These are phyloP conservation scores for Bolinopsis microptera DNA, from an alignment of 37 sponge, comb jelly and placozoan genomes.

Conservation along the genomic window DNA sequence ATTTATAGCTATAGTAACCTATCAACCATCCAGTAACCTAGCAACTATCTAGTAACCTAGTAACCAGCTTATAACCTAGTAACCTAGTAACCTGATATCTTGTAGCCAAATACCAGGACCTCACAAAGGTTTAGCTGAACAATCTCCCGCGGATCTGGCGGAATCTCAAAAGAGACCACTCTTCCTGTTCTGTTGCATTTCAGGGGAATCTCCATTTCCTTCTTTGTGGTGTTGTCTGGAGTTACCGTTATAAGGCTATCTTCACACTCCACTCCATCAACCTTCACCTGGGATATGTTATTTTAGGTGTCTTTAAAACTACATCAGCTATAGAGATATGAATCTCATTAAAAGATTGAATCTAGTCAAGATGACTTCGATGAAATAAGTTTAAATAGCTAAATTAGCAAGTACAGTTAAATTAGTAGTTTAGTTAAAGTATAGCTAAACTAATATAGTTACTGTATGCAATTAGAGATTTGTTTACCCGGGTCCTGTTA, in stretches of 20 bases:
- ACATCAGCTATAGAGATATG: no score
- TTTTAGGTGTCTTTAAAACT: neutral
- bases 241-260: neutral
- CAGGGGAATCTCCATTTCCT: neutral
- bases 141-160: neutral
- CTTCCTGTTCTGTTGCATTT: neutral
- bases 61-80: no score
- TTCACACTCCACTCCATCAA: neutral
- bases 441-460: no score
- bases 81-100: neutral
- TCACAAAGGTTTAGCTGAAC: neutral
- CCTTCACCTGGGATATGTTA: neutral
- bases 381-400: no score
- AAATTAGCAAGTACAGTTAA: no score
- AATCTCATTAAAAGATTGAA: neutral
- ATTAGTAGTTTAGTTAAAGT: neutral
- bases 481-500: neutral
- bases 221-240: neutral
- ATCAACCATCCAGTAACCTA: no score
- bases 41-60: no score
- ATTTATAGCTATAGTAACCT: no score
- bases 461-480: no score
- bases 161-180: neutral
- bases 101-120: neutral
- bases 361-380: no score